Base-by-base conservation (phyloP, 2,113 vertebrate species). In the Lethenteron reissneri region DNA sequence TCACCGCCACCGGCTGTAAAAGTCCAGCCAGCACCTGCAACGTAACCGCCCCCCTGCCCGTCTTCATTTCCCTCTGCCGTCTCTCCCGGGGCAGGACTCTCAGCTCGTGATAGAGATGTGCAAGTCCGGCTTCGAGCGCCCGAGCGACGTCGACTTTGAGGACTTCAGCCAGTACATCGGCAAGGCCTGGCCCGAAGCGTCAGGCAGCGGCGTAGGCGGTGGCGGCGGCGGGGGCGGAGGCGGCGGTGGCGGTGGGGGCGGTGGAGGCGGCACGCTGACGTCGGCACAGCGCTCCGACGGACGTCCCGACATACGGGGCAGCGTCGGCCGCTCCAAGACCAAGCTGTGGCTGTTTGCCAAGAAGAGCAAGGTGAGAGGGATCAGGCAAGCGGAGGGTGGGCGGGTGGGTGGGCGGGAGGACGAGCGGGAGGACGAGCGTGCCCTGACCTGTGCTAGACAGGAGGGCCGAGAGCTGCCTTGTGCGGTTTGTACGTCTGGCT, bases 161-260 rank as follows among this genome's bases (percentile, higher is more conserved):
- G 88, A 91, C 78, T 90, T 84, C 81, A 91, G 88, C 77, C 85
- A 89, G 77, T 84, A 83, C 72, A 89, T 91, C 77, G 89, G 87
- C 76, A 80, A 87, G 0, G 79, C 81, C 1, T 85, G 85, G 1
- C 90, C 88, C 0, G 88, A 91, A 74, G 88, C 84, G 75, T 89
- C 15, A 10, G 17, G 60, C 60, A 4, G 60, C 14, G 21, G 62
- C n/a, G n/a, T n/a, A 9, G 62, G 62, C n/a, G 60, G 60, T 3
- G 21, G 62, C 1, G 62, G 62, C n/a, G 21, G 21, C 62, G n/a
- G 8, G 2, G 62, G 62, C 41, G 17, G 60, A 4, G 60, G 60
- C 14, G 21, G 62, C 11, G 62, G 62, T 9, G 41, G 41, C 41
- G 41, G 41, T 41, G 21, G 21, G 2, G 62, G 62, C 21, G 62